phyloP scores from a whole-genome alignment of 2,113 vertebrate genomes.

The Hoplias malabaricus region DNA sequence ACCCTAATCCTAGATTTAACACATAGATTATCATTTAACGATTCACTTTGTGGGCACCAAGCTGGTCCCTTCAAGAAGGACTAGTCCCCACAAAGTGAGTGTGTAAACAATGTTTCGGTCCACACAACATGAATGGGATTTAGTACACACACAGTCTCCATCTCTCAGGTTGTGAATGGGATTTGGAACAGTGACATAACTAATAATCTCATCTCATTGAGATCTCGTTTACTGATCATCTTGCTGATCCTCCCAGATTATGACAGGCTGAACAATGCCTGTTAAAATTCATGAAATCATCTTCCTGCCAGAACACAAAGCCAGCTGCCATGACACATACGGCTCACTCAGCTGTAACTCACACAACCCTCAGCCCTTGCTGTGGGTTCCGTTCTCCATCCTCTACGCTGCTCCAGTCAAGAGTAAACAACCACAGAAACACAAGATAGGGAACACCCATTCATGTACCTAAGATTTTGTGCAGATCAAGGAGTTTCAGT shows the following conservation, averaged over 20 bases:
- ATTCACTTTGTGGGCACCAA: no score
- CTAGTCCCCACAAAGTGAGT: no score
- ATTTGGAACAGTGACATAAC: neutral
- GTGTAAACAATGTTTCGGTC: no score
- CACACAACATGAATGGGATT: no score
- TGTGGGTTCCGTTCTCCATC: no score
- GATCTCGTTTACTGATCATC: neutral
- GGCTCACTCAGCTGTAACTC: neutral
- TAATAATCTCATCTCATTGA: slow-evolving; percentile 2
- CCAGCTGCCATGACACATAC: neutral
- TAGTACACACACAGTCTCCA: neutral
- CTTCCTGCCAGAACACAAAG: neutral
- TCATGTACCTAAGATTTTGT: no score
- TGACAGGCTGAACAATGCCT: neutral
- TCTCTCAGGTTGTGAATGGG: neutral
- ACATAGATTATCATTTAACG: no score
- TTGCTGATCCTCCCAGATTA: neutral
- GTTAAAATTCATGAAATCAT: neutral
- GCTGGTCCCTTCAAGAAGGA: no score
- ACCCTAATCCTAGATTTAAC: no score
- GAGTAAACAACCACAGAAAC: no score
- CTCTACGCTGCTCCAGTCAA: neutral
- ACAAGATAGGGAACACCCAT: neutral
- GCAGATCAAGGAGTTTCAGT: no score
- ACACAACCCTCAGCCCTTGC: no score